Evolutionary conservation across 2,888 invertebrate species (phyloP).

Genomic region (Oscheius sp.): DNA sequence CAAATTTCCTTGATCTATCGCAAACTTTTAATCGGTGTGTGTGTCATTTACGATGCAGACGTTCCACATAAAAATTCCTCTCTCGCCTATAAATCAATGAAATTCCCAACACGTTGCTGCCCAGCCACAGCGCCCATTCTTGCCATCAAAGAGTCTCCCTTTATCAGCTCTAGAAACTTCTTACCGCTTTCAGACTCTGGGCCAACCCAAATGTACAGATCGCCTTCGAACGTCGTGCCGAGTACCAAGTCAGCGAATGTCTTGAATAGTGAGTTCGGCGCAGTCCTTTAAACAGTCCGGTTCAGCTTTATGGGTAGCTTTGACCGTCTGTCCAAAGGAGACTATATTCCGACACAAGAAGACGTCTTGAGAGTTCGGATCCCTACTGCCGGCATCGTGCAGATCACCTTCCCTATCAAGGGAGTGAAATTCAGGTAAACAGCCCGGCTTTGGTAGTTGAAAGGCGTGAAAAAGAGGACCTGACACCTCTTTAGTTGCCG

Average conservation of each 20-base stretch:
- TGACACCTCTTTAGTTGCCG: not conserved
- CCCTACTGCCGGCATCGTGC: slow-evolving; percentile 57
- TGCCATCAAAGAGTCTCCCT: not conserved
- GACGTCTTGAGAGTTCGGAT: slow-evolving; percentile 51
- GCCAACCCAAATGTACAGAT: slow-evolving; percentile 47
- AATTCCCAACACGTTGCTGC: not conserved
- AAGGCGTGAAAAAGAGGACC: not conserved
- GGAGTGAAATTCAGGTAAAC: slow-evolving; percentile 50
- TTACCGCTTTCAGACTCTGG: slow-evolving; percentile 43
- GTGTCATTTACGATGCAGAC: too few relatives aligned
- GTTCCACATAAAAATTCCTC: not conserved
- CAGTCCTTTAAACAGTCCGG: not conserved
- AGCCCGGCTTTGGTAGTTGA: not conserved
- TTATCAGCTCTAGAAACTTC: not conserved
- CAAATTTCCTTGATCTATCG: too few relatives aligned
- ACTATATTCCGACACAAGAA: slow-evolving; percentile 47
- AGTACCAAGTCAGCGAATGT: slow-evolving; percentile 51
- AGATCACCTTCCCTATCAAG: slow-evolving; percentile 49
- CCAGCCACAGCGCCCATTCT: not conserved
- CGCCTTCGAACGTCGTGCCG: slow-evolving; percentile 44
- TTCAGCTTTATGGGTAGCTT: slow-evolving; percentile 58
- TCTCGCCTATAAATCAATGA: not conserved
- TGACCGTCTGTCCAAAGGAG: slow-evolving; percentile 45
- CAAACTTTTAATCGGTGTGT: not conserved
- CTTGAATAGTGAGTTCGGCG: slow-evolving; percentile 45